Conservation (phyloP, 2,113 vertebrate species). For the Triplophysa siluroides region DNA sequence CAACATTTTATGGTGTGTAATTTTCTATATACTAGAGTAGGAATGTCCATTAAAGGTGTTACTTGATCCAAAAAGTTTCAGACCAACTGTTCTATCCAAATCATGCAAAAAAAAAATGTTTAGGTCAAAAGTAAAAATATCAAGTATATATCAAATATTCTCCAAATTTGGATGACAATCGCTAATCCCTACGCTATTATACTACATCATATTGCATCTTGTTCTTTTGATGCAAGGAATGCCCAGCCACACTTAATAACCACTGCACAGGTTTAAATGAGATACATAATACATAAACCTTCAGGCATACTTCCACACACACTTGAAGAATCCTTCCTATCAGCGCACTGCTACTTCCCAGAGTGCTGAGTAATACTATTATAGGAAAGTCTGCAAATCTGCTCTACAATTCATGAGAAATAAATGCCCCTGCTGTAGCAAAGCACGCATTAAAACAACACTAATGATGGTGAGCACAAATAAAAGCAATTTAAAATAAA, state of each 20-base stretch:
- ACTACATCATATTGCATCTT: too few relatives aligned
- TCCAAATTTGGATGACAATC: too few relatives aligned
- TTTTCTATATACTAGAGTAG: too few relatives aligned
- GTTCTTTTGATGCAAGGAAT: neutral
- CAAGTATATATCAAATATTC: too few relatives aligned
- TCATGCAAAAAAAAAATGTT: too few relatives aligned
- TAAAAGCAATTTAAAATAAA: slow-evolving; percentile 50
- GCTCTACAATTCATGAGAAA: neutral
- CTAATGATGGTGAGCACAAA: slow-evolving; percentile 14
- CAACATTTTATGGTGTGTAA: too few relatives aligned
- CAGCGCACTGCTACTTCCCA: slow-evolving; percentile 31
- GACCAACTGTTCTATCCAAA: too few relatives aligned
- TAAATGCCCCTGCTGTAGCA: neutral
- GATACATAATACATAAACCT: slow-evolving; percentile 32
- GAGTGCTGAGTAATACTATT: slow-evolving; percentile 48
- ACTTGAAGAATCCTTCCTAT: slow-evolving; percentile 6
- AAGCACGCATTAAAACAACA: slow-evolving; percentile 21
- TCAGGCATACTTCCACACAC: slow-evolving; percentile 34
- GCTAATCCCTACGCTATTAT: too few relatives aligned
- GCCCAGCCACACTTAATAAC: slow-evolving; percentile 3
- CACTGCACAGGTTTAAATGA: slow-evolving; percentile 2
- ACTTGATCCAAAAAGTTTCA: too few relatives aligned
- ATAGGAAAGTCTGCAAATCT: slow-evolving; percentile 21
- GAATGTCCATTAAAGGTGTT: too few relatives aligned
- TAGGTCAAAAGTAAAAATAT: too few relatives aligned